Evolutionary conservation across 2,797 vertebrate species (phyloP).

Genomic region (Gallinago nigripennis): DNA sequence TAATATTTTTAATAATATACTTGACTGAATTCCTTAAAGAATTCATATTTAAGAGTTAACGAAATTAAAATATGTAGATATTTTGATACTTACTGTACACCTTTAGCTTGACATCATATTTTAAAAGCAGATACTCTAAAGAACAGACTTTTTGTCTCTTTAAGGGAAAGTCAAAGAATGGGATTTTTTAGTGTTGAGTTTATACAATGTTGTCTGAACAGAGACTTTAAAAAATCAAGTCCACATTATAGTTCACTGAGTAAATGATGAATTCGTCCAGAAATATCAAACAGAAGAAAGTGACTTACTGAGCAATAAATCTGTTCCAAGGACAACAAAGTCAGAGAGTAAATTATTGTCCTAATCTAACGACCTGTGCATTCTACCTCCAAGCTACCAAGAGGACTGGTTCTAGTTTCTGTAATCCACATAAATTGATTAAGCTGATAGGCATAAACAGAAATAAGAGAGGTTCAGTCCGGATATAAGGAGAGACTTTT

Average conservation of each 20-base stretch:
- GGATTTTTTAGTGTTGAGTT: not conserved
- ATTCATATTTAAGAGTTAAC: not conserved
- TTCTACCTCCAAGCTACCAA: not conserved
- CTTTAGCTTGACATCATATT: not conserved
- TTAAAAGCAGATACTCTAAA: not conserved
- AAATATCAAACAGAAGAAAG: not conserved
- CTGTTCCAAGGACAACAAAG: not conserved
- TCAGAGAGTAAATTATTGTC: not conserved
- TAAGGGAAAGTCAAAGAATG: not conserved
- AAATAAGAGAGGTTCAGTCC: not conserved
- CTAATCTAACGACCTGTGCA: not conserved
- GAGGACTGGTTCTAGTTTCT: not conserved
- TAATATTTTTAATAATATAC: not conserved
- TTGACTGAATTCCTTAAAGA: not conserved
- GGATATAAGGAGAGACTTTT: not conserved
- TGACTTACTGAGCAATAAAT: not conserved
- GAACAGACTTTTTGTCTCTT: not conserved
- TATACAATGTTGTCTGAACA: not conserved
- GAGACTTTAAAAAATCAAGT: not conserved
- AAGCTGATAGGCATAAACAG: not conserved
- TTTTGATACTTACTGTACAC: not conserved
- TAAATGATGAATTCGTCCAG: not conserved
- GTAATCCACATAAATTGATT: not conserved
- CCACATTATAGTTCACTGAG: not conserved
- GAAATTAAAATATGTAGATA: not conserved